Evolutionary conservation across 2,888 invertebrate species (phyloP).

Genomic region (Tipula confusa): DNA sequence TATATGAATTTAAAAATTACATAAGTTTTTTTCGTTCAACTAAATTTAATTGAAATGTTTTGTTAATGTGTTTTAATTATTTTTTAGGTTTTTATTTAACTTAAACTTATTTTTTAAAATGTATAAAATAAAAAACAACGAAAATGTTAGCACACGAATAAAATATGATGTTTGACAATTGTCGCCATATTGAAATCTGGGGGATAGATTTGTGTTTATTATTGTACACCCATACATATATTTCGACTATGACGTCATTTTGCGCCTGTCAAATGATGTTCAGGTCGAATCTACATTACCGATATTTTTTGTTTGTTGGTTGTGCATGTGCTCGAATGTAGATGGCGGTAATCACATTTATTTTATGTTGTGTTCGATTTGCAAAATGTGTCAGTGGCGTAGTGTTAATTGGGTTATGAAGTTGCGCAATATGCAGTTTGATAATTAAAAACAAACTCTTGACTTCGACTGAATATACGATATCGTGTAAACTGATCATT

Average conservation of each 20-base stretch:
- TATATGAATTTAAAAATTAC: not conserved
- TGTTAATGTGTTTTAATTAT: not conserved
- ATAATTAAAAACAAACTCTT: too few relatives aligned
- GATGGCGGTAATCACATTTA: too few relatives aligned
- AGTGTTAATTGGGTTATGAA: too few relatives aligned
- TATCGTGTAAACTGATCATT: too few relatives aligned
- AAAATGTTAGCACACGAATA: not conserved
- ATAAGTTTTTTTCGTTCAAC: not conserved
- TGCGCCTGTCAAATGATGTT: not conserved
- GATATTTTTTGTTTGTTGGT: not conserved
- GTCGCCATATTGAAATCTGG: constrained; percentile 35
- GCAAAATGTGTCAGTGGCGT: too few relatives aligned
- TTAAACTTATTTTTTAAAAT: not conserved
- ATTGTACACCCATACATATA: too few relatives aligned
- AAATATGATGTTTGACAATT: constrained; percentile 33
- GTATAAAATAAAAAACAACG: not conserved
- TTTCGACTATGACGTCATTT: not conserved
- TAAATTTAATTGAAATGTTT: not conserved
- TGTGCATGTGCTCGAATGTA: not conserved
- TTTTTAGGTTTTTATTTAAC: not conserved
- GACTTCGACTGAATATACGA: too few relatives aligned
- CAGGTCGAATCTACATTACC: not conserved
- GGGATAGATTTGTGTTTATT: constrained; percentile 14
- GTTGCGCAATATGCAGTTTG: too few relatives aligned
- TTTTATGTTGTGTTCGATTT: not conserved